phyloP scores from a whole-genome alignment of 2,797 vertebrate species.

The Cetoscarus ocellatus region DNA sequence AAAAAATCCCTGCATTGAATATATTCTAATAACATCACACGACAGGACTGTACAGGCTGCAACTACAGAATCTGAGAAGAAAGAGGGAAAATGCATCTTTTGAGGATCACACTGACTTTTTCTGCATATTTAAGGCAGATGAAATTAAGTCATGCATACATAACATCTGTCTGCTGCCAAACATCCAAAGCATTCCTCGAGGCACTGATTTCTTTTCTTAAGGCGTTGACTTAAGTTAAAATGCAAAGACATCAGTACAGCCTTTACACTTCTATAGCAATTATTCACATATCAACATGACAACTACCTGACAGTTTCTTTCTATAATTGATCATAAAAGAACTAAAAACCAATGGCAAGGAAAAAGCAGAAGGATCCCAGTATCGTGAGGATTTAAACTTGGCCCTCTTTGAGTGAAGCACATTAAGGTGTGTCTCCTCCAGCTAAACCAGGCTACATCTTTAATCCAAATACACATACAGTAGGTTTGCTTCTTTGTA shows the following conservation, averaged over 20 bases:
- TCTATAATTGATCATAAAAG: background rate
- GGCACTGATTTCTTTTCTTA: background rate
- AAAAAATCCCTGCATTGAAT: conserved; percentile 10
- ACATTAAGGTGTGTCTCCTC: background rate
- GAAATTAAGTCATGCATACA: background rate
- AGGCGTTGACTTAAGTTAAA: background rate
- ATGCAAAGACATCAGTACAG: background rate
- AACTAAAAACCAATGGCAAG: background rate
- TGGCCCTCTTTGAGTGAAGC: background rate
- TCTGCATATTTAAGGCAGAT: background rate
- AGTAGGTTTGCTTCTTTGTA: background rate
- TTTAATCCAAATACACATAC: background rate
- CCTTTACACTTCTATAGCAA: too few relatives aligned
- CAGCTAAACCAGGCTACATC: background rate
- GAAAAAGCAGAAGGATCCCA: too few relatives aligned
- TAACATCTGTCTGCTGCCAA: background rate
- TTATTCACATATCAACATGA: too few relatives aligned
- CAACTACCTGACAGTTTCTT: too few relatives aligned
- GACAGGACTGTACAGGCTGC: background rate
- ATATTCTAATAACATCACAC: background rate
- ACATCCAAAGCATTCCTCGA: background rate
- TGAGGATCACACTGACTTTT: background rate
- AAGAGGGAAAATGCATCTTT: background rate
- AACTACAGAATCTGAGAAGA: background rate
- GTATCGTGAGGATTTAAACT: background rate